These are phyloP conservation scores for Perithous albicinctus DNA, from an alignment of 2,888 invertebrate genomes.

Conservation along the genomic window DNA sequence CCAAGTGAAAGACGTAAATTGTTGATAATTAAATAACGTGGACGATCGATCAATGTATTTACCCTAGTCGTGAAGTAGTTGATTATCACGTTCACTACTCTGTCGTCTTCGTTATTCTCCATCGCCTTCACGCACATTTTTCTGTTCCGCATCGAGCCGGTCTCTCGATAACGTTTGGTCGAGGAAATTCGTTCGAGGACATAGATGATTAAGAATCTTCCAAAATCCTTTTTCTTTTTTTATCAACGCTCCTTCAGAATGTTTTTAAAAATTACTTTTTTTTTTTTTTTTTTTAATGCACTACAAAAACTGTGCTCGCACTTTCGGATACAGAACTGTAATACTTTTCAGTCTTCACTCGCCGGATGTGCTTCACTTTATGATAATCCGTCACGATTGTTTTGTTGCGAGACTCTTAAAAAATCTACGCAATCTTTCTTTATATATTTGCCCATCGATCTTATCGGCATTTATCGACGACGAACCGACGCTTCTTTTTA, in stretches of 20 bases:
- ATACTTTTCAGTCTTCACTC: not conserved
- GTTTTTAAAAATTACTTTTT: too few species aligned
- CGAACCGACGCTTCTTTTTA: not conserved
- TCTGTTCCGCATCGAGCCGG: conserved; percentile 70
- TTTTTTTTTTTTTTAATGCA: too few species aligned
- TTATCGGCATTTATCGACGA: conserved; percentile 21
- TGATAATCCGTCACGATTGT: not conserved
- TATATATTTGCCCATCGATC: conserved; percentile 4
- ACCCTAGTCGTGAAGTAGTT: conserved; percentile 82
- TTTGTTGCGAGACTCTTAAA: not conserved
- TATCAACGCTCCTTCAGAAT: too few species aligned
- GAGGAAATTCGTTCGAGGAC: conserved; percentile 48
- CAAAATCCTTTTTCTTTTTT: not conserved
- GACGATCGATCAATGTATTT: conserved; percentile 69
- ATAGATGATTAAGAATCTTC: conserved; percentile 31
- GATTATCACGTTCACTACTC: conserved; percentile 80
- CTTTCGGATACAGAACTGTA: not conserved
- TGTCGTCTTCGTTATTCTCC: conserved; percentile 80
- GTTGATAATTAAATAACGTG: conserved; percentile 5
- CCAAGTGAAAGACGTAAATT: conserved; percentile 6
- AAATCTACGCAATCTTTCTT: conserved; percentile 11
- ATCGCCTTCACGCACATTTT: conserved; percentile 78
- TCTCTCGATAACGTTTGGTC: conserved; percentile 32
- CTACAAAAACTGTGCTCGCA: too few species aligned
- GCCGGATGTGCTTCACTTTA: not conserved